Percentiles rank a stretch among this genome's conserved stretches.
These are phyloP conservation scores for Papilio dardanus DNA, from an alignment of 1,140 invertebrate genomes.

Conservation along the genomic window DNA sequence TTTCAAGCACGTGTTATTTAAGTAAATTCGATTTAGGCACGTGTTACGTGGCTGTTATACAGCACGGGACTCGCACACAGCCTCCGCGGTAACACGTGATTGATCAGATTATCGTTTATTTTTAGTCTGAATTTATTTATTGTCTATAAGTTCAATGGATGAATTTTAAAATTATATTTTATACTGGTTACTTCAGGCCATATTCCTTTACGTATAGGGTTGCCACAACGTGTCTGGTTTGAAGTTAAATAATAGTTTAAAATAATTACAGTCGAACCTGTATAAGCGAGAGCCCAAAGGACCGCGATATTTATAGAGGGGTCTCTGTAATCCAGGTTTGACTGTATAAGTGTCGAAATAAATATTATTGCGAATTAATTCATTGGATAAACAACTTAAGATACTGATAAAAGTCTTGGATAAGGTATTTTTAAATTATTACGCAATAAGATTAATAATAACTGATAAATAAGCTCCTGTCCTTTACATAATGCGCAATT, in stretches of 20 bases:
- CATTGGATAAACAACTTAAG: constrained; percentile 46
- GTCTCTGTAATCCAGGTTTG: no score
- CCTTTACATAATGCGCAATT: constrained; percentile 8
- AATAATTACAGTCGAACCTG: no score
- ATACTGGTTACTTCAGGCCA: no score
- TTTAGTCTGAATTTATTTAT: constrained; percentile 8
- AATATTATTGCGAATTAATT: constrained; percentile 40
- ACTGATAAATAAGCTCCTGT: neutral
- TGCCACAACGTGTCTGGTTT: neutral
- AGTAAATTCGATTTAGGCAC: neutral
- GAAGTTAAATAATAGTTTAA: no score
- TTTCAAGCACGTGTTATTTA: neutral
- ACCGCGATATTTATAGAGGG: no score
- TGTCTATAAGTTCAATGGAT: neutral
- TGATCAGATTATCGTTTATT: neutral
- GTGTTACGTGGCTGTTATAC: neutral
- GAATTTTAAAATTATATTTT: no score
- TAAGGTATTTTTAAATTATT: constrained; percentile 49
- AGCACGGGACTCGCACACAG: constrained; percentile 23
- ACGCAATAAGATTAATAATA: constrained; percentile 45
- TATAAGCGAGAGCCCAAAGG: no score
- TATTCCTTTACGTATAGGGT: neutral
- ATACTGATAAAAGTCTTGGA: constrained; percentile 48
- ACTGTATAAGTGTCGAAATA: no score
- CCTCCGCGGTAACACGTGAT: constrained; percentile 24